These are phyloP conservation scores for Troilus luridus DNA, from an alignment of 2,888 invertebrate genomes.

Conservation along the genomic window DNA sequence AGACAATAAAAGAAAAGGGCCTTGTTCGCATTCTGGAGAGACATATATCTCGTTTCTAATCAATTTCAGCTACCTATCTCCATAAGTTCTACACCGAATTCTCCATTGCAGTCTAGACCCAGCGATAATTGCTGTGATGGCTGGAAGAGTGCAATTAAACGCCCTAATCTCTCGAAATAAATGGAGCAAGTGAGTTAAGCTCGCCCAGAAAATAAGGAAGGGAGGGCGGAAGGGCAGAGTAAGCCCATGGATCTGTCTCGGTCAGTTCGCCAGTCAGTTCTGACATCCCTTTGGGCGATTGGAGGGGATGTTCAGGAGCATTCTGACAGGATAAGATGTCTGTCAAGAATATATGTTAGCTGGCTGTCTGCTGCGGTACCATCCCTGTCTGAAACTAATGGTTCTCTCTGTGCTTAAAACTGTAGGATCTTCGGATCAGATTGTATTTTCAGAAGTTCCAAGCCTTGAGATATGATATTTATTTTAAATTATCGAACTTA, in stretches of 20 bases:
- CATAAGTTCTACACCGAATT: not conserved
- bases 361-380: not conserved
- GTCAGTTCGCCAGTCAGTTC: not conserved
- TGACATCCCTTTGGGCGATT: not conserved
- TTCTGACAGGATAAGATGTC: not conserved
- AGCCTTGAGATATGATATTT: too few relatives aligned
- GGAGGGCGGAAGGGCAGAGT: not conserved
- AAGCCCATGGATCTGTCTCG: conserved; percentile 26
- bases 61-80: not conserved
- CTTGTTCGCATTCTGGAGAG: not conserved
- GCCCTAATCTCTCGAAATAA: conserved; percentile 12
- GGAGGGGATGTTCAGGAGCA: not conserved
- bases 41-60: not conserved
- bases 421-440: too few relatives aligned
- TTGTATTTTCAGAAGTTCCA: too few relatives aligned
- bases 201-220: not conserved
- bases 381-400: not conserved
- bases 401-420: not conserved
- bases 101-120: not conserved
- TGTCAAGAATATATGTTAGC: not conserved
- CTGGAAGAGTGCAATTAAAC: conserved; percentile 31
- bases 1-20: not conserved
- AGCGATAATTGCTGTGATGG: conserved; percentile 3
- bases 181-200: conserved; percentile 43
- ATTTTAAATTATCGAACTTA: too few relatives aligned